Evolutionary conservation across 1,140 invertebrate species (phyloP).

Genomic region (Calliopsis andreniformis): DNA sequence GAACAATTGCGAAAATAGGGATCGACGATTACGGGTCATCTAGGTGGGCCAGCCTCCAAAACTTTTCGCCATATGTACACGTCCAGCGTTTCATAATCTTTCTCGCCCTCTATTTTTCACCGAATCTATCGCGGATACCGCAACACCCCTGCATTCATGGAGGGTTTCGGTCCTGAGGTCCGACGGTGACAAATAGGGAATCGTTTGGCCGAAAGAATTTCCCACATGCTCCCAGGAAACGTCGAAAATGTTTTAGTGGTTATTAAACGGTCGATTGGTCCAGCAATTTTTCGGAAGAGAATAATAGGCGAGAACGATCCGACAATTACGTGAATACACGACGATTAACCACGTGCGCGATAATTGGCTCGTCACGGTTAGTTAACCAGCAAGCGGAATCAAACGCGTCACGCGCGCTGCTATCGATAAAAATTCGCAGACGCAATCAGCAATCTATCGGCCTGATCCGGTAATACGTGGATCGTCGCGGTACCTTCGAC

Average conservation of each 20-base stretch:
- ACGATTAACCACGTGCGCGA: constrained; percentile 20
- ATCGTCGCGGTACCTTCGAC: not conserved
- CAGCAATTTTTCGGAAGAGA: not conserved
- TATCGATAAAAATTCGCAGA: constrained; percentile 18
- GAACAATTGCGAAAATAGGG: constrained; percentile 9
- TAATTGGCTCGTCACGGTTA: constrained; percentile 28
- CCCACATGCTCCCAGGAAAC: no score
- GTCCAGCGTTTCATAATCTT: constrained; percentile 18
- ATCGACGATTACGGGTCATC: constrained; percentile 25
- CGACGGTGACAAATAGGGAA: constrained; percentile 32
- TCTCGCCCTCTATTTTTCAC: not conserved
- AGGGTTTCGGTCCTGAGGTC: constrained; percentile 30
- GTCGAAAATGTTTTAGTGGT: not conserved
- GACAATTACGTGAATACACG: constrained; percentile 2
- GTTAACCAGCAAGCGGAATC: not conserved
- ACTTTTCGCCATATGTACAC: constrained; percentile 40
- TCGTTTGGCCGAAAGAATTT: no score
- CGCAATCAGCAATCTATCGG: not conserved
- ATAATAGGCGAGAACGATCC: not conserved
- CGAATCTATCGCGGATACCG: not conserved
- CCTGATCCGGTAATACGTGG: not conserved
- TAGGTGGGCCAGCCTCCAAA: constrained; percentile 28
- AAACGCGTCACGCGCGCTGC: not conserved
- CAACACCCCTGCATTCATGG: constrained; percentile 24
- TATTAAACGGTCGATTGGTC: not conserved